Percentiles rank a stretch among this genome's conserved stretches.
Conservation (phyloP, 2,888 invertebrate genomes). For the Blastobasis adustella region DNA sequence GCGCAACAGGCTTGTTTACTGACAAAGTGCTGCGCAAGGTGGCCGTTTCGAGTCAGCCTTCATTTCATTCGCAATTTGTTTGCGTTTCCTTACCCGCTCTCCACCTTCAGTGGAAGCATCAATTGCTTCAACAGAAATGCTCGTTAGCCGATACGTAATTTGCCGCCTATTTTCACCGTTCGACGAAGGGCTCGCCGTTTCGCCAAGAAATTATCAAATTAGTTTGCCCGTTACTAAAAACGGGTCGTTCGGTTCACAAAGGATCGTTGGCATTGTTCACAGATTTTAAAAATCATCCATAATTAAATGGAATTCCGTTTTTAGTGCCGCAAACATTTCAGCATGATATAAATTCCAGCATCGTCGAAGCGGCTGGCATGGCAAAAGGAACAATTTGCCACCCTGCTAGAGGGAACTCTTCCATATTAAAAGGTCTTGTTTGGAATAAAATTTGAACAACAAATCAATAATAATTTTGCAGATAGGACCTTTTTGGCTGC, state of each 20-base stretch:
- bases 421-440: slow-evolving; percentile 43
- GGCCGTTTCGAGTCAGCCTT: not conserved
- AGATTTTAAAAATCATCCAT: slow-evolving; percentile 73
- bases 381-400: slow-evolving; percentile 63
- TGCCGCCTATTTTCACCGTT: slow-evolving; percentile 23
- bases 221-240: slow-evolving; percentile 57
- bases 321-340: slow-evolving; percentile 48
- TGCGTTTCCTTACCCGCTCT: not conserved
- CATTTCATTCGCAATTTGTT: not conserved
- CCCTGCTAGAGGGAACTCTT: slow-evolving; percentile 45
- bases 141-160: slow-evolving; percentile 5
- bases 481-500: slow-evolving; percentile 39
- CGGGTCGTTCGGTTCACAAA: slow-evolving; percentile 42
- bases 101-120: not conserved
- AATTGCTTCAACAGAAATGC: slow-evolving; percentile 5
- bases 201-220: slow-evolving; percentile 71
- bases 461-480: slow-evolving; percentile 45
- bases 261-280: slow-evolving; percentile 70
- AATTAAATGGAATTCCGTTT: slow-evolving; percentile 72
- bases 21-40: not conserved
- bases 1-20: too few species aligned
- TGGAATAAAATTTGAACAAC: slow-evolving; percentile 30
- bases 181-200: slow-evolving; percentile 34
- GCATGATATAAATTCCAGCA: slow-evolving; percentile 65
- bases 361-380: slow-evolving; percentile 34